phyloP scores from a whole-genome alignment of 2,113 vertebrate species.

The Aldabrachelys gigantea region DNA sequence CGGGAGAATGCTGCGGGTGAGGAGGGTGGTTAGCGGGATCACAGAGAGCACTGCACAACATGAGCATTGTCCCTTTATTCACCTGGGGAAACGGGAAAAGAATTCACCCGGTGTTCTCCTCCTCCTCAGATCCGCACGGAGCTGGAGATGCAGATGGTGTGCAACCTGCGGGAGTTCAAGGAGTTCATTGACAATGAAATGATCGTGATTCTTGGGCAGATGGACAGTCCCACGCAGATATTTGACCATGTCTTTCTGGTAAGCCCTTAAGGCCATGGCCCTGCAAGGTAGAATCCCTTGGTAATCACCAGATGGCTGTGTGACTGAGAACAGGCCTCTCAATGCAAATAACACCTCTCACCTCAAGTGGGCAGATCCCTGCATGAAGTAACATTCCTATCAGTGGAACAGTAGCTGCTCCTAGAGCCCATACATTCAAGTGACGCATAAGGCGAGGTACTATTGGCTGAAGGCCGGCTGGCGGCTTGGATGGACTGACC shows the following conservation, averaged over 20 bases:
- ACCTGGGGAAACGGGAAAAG: neutral
- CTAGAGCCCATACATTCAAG: neutral
- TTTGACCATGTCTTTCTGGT: constrained; percentile 98
- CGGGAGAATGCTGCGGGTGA: neutral
- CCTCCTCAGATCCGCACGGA: constrained; percentile 91
- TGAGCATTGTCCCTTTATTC: neutral
- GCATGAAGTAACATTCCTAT: neutral
- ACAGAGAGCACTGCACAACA: neutral
- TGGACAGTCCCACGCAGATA: constrained; percentile 98
- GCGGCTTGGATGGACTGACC: neutral
- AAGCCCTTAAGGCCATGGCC: constrained; percentile 49
- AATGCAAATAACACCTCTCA: neutral
- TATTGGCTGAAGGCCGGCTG: neutral
- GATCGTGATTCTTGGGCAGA: constrained; percentile 98
- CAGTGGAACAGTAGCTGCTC: neutral
- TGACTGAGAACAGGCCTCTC: neutral
- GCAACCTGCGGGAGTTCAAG: constrained; percentile 96
- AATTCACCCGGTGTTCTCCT: neutral
- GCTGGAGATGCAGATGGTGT: constrained; percentile 98
- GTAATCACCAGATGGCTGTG: neutral
- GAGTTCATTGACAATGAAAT: constrained; percentile 99
- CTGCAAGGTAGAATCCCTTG: neutral
- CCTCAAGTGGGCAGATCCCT: fast-evolving
- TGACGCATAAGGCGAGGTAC: neutral
- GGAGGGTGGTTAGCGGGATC: neutral